Evolutionary conservation across 2,888 invertebrate genomes (phyloP), one percentile per base, ranked within the genome.

Genomic region (Cheilosia scutellata): DNA sequence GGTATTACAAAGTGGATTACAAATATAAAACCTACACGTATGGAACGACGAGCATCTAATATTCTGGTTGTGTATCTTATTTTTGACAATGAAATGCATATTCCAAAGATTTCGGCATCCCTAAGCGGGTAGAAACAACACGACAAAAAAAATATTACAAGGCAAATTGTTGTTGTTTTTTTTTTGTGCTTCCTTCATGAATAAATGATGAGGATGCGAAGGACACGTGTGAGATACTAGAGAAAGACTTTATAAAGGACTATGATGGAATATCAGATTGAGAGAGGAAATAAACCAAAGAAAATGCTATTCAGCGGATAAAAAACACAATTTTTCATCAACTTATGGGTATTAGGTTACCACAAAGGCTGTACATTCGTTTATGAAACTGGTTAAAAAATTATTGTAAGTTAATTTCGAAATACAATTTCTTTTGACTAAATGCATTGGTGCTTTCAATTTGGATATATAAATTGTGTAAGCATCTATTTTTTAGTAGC

Each of bases 71-170:
- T 33, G 20, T 11, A 31, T 27, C 29, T 2, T 27, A 11, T 27
- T 37, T 13, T 49, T 20, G 33, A 16, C 16, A 49, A 20, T 16
- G 47, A 29, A 47, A 57, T 62, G 62, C 49, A 57, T 37, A 70
- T 70, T 63, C 42, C 11, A 27, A 47, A 44, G 27, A 70, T 66
- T 33, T 33, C 20, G 29, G 16, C 49, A 76, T 44, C 71, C 53
- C 9, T 3, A 37, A 11, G 33, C 9, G 4, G 11, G 11, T 9
- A 7, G 11, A 37, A 37, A 37, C 4, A 37, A 37, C 7, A 33
- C 9, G 7, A 33, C 7, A 9, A 1, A 1, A 7, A 7, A 33
- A 9, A 9, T 7, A 9, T 33, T 37, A 37, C 11, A 37, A 9
- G 11, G 33, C 9, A 29, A 29, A 29, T 29, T 29, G 29, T 29